Conservation (phyloP, 2,113 vertebrate genomes). For the Mus pahari region DNA sequence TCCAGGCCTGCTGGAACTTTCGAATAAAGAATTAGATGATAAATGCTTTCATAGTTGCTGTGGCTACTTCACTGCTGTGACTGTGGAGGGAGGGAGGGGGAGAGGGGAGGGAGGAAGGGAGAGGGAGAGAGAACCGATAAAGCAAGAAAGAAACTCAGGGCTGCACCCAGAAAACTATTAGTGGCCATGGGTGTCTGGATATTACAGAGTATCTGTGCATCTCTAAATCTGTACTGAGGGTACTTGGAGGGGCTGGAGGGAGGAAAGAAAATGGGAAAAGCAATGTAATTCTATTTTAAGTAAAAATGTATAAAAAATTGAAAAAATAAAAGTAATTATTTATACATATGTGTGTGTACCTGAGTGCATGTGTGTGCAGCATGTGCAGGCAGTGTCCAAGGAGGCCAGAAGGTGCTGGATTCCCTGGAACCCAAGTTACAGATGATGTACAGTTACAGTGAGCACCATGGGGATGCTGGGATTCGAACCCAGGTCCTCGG, state of each 20-base stretch:
- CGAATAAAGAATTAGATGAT: no score
- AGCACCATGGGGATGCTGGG: not conserved
- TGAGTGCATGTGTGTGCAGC: not conserved
- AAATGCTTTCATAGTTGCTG: not conserved
- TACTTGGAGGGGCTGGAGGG: not conserved
- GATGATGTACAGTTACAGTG: not conserved
- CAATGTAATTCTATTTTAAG: not conserved
- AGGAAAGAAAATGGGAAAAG: not conserved
- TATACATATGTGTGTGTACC: not conserved
- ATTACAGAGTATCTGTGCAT: no score
- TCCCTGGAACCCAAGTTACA: not conserved
- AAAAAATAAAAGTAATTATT: not conserved
- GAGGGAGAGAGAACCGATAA: not conserved
- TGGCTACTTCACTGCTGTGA: not conserved
- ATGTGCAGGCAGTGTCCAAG: not conserved
- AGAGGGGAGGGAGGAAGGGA: not conserved
- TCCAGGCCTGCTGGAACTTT: not conserved
- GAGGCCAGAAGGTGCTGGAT: not conserved
- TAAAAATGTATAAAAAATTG: not conserved
- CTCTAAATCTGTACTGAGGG: not conserved
- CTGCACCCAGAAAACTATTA: not conserved
- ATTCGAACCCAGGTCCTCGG: not conserved
- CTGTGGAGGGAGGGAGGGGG: not conserved
- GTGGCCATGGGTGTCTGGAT: not conserved
- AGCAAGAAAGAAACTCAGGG: not conserved